These are phyloP conservation scores for Apodemus agrarius DNA, from an alignment of 2,797 vertebrate species.

Conservation along the genomic window DNA sequence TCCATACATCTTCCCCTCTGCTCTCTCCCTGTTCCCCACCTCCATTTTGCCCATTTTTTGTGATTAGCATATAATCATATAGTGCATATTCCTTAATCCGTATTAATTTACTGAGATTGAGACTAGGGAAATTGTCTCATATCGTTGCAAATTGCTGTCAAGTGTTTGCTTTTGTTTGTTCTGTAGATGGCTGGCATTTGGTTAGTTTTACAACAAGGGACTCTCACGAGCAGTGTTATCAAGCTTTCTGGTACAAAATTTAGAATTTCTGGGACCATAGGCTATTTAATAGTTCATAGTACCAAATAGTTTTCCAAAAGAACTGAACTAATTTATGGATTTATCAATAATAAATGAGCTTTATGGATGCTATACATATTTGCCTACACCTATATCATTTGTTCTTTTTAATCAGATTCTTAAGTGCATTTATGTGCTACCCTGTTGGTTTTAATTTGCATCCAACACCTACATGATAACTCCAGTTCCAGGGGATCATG, in stretches of 20 bases:
- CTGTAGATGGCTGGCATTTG: not conserved
- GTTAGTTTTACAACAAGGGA: not conserved
- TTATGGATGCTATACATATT: not conserved
- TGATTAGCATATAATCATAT: not conserved
- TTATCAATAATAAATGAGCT: not conserved
- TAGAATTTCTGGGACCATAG: not conserved
- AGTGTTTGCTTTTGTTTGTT: not conserved
- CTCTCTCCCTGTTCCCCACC: too few relatives aligned
- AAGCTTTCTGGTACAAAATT: not conserved
- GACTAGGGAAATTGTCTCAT: not conserved
- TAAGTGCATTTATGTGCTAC: not conserved
- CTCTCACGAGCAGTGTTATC: not conserved
- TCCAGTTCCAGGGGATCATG: not conserved
- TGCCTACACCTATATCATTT: not conserved
- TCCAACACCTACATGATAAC: too few relatives aligned
- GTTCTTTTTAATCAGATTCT: not conserved
- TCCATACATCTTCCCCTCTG: not conserved
- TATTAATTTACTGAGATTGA: not conserved
- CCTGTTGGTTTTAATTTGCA: not conserved
- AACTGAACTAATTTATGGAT: not conserved
- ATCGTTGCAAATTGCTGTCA: not conserved
- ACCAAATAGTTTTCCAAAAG: not conserved
- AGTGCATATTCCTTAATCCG: not conserved
- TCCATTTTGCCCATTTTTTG: not conserved
- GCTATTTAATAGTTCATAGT: not conserved